phyloP scores from a whole-genome alignment of 1,140 invertebrate genomes.

The Orchestia grillus region DNA sequence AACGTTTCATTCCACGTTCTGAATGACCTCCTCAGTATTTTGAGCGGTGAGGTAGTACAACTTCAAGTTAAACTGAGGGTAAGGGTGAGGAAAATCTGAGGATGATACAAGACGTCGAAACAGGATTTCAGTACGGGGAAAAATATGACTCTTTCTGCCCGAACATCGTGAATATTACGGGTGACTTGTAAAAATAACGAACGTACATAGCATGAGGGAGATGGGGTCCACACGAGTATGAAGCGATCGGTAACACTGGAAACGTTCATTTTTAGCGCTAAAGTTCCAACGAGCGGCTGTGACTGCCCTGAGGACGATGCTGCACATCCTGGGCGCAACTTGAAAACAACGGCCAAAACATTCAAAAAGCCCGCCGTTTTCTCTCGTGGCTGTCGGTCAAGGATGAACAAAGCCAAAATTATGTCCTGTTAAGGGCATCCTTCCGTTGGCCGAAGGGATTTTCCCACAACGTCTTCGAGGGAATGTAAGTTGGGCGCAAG shows the following conservation, averaged over 20 bases:
- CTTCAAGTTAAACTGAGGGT: neutral
- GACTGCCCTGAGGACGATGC: no score
- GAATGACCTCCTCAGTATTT: neutral
- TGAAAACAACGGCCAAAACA: neutral
- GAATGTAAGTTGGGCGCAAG: neutral
- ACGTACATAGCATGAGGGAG: no score
- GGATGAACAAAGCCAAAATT: slow-evolving; percentile 1
- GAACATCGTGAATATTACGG: no score
- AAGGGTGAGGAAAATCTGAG: neutral
- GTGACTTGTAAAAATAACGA: no score
- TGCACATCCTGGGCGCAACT: neutral
- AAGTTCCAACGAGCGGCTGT: no score
- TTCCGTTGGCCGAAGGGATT: neutral
- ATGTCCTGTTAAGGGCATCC: neutral
- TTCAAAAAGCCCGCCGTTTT: neutral
- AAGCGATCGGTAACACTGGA: no score
- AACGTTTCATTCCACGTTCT: neutral
- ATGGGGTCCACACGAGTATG: no score
- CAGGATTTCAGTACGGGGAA: neutral
- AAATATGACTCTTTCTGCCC: neutral
- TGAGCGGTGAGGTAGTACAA: neutral
- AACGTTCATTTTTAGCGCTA: no score
- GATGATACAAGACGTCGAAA: neutral
- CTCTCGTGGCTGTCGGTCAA: neutral
- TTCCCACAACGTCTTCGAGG: neutral